Base-by-base conservation (phyloP, 2,113 vertebrate genomes). In the Antigone vipio region DNA sequence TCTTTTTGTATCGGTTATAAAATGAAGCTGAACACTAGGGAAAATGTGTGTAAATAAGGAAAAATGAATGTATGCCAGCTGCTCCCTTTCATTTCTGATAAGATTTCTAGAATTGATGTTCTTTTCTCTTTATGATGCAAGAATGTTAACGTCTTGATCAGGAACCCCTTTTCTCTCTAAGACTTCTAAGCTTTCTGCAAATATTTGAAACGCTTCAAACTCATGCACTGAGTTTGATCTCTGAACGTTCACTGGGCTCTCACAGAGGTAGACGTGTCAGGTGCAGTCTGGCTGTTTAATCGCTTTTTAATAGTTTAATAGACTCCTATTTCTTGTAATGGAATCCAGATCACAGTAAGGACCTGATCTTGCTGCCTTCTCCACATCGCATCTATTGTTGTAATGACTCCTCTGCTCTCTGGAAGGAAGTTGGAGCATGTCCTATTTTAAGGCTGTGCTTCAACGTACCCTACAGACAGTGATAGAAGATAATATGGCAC, bases 21-120 rank as follows among this genome's bases (percentile, higher is more conserved):
- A 95, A 94, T 95, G 77, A 95, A 95, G 73, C 88, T 89, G 91
- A 95, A 89, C 74, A 32, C 89, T 79, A 40, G 83, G 87, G 91
- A 85, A 94, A 87, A 76, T 40, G 30, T 62, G 66, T 85, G 84
- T 95, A 95, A 97, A 93, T 91, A 95, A 89, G 94, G 74, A 91
- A 93, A 94, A 96, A 95, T 74, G 62, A 95, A 83, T 92, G 84
- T 59, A 67, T 95, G 74, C 92, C 95, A 97, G 91, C 95, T 96
- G 94, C 71, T 97, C 74, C 81, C 86, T 96, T 94, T 95, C 91
- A 44, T 91, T 92, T 91, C 85, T 95, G 71, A 88, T 95, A 92
- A 89, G 66, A 80, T 88, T 96, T 66, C 77, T 93, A 60, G 81
- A 89, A 85, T 40, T 88, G 81, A 94, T 95, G 62, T 56, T 92